These are phyloP conservation scores for Euwallacea similis DNA, from an alignment of 1,140 invertebrate species.

Conservation along the genomic window DNA sequence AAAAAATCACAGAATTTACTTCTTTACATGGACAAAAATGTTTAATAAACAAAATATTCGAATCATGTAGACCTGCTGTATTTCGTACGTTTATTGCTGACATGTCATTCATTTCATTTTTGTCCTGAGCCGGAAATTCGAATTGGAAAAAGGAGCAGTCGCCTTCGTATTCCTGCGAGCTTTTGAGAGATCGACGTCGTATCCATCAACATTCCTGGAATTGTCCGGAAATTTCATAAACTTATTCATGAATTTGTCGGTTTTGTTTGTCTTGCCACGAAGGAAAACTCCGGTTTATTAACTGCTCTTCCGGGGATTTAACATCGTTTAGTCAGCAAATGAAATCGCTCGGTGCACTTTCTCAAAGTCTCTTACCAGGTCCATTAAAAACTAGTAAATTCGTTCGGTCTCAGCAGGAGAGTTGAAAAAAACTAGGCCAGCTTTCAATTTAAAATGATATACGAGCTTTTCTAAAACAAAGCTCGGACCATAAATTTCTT, in stretches of 20 bases:
- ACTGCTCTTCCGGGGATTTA: no score
- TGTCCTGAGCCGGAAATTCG: constrained; percentile 5
- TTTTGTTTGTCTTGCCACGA: neutral
- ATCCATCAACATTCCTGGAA: constrained; percentile 1
- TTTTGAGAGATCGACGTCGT: constrained; percentile 6
- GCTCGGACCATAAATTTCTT: no score
- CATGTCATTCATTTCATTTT: constrained; percentile 11
- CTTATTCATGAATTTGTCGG: neutral
- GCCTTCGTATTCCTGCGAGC: neutral
- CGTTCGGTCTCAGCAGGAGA: no score
- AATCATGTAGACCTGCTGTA: neutral
- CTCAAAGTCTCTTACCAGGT: no score
- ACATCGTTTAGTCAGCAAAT: no score
- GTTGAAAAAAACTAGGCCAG: no score
- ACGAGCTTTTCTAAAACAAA: no score
- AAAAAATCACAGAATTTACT: no score
- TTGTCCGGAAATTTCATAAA: constrained; percentile 5
- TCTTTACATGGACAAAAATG: neutral
- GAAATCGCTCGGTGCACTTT: no score
- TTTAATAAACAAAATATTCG: constrained; percentile 13
- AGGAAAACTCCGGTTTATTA: no score
- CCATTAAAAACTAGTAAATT: no score
- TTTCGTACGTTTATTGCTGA: constrained; percentile 12
- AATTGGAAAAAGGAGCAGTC: constrained; percentile 4
- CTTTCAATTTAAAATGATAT: no score